Percentiles rank a stretch among this genome's conserved stretches.
Evolutionary conservation across 2,888 invertebrate species (phyloP).

Genomic region (Coelopa pilipes): DNA sequence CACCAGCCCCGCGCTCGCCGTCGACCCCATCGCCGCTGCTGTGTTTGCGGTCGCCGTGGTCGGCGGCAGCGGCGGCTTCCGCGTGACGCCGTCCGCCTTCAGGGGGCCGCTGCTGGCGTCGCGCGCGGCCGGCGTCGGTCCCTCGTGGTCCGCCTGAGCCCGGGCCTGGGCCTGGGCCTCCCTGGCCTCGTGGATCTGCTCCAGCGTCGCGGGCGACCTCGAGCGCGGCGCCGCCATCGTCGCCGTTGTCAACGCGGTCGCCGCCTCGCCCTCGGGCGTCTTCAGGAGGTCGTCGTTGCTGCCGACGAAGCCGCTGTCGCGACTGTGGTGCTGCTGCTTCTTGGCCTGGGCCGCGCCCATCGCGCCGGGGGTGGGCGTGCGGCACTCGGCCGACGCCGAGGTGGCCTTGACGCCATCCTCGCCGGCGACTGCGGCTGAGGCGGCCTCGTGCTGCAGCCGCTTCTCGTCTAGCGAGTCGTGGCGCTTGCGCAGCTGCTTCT

Average conservation of each 20-base stretch:
- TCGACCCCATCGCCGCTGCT: slow-evolving; percentile 50
- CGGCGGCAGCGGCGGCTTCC: slow-evolving; percentile 47
- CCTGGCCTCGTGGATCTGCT: slow-evolving; percentile 60
- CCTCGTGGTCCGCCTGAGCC: not conserved
- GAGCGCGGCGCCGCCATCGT: slow-evolving; percentile 53
- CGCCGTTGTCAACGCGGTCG: slow-evolving; percentile 38
- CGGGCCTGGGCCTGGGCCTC: slow-evolving; percentile 56
- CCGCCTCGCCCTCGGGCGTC: slow-evolving; percentile 64
- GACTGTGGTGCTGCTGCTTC: slow-evolving; percentile 75
- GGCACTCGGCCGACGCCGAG: slow-evolving; percentile 47
- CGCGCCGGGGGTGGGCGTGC: slow-evolving; percentile 52
- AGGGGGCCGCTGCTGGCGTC: not conserved
- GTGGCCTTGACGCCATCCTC: slow-evolving; percentile 42
- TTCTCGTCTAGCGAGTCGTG: slow-evolving; percentile 66
- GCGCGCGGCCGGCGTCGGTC: slow-evolving; percentile 10
- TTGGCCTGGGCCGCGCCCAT: slow-evolving; percentile 73
- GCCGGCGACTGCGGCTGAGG: not conserved
- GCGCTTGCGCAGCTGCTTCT: slow-evolving; percentile 81
- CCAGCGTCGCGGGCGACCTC: slow-evolving; percentile 55
- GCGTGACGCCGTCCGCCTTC: slow-evolving; percentile 31
- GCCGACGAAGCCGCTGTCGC: slow-evolving; percentile 90
- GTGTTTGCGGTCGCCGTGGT: no score
- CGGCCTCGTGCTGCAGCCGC: slow-evolving; percentile 63
- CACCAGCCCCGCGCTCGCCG: slow-evolving; percentile 70
- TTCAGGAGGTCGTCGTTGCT: slow-evolving; percentile 87